Evolutionary conservation across 2,888 invertebrate genomes (phyloP).

Genomic region (Cerastis rubricosa): DNA sequence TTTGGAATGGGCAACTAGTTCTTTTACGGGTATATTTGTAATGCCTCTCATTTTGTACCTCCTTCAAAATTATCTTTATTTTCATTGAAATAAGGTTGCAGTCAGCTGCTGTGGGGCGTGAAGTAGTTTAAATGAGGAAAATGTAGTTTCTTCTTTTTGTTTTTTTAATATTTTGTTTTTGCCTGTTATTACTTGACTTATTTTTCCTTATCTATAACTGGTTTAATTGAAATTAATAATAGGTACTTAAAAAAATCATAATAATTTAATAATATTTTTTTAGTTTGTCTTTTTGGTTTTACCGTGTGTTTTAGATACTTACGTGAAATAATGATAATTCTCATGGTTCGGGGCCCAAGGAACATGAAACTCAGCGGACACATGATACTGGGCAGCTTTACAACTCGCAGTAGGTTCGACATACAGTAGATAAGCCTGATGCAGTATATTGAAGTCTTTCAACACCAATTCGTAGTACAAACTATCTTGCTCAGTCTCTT

Average conservation of each 20-base stretch:
- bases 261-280: background rate
- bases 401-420: slow-evolving; percentile 90
- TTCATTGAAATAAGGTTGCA: background rate
- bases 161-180: background rate
- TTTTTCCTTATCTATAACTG: background rate
- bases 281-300: background rate
- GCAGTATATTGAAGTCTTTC: slow-evolving; percentile 89
- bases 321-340: slow-evolving; percentile 91
- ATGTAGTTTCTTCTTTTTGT: background rate
- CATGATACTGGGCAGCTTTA: slow-evolving; percentile 86
- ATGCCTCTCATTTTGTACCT: background rate
- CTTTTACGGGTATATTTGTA: too few relatives aligned
- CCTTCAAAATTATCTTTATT: background rate
- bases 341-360: slow-evolving; percentile 93
- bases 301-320: slow-evolving; percentile 71
- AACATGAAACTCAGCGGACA: slow-evolving; percentile 91
- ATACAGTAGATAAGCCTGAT: slow-evolving; percentile 91
- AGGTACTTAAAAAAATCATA: too few relatives aligned
- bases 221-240: background rate
- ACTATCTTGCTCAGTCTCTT: slow-evolving; percentile 90
- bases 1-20: background rate
- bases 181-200: background rate
- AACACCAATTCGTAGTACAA: slow-evolving; percentile 92
- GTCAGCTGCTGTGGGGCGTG: background rate
- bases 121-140: background rate